These are phyloP conservation scores for Ancistrus triradiatus DNA, from an alignment of 2,113 vertebrate genomes.

Conservation along the genomic window DNA sequence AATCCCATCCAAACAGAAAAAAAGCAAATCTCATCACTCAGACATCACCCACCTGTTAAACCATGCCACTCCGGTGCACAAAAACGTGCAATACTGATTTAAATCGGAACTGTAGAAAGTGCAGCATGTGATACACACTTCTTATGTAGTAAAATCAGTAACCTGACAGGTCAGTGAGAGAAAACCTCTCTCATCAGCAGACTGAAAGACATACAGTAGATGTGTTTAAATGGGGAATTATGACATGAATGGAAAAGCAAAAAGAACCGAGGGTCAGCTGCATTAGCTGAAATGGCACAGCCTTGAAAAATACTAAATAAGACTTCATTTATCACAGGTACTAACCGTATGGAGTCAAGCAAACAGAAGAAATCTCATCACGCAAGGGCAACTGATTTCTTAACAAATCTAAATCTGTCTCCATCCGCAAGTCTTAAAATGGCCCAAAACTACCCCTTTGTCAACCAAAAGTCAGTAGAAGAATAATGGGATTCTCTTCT, in stretches of 20 bases:
- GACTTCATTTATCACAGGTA: constrained; percentile 38
- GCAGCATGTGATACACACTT: background rate
- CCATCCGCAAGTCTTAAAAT: constrained; percentile 21
- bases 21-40: background rate
- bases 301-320: constrained; percentile 23
- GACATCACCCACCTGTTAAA: background rate
- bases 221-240: too few relatives aligned
- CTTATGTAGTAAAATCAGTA: constrained; percentile 14
- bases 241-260: background rate
- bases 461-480: constrained; percentile 25
- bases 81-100: constrained; percentile 28
- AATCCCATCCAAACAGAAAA: background rate
- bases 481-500: constrained; percentile 6
- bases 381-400: background rate
- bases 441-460: background rate
- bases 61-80: constrained; percentile 1
- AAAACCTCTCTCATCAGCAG: background rate
- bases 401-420: constrained; percentile 18
- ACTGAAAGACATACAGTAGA: background rate
- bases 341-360: background rate
- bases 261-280: background rate
- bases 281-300: constrained; percentile 4
- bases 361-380: background rate
- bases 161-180: background rate
- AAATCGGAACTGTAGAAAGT: background rate